A percentile compares a stretch with the other conserved stretches of the same genome.
These are phyloP conservation scores for Pachydiplax longipennis DNA, from an alignment of 2,888 invertebrate genomes.

Conservation along the genomic window DNA sequence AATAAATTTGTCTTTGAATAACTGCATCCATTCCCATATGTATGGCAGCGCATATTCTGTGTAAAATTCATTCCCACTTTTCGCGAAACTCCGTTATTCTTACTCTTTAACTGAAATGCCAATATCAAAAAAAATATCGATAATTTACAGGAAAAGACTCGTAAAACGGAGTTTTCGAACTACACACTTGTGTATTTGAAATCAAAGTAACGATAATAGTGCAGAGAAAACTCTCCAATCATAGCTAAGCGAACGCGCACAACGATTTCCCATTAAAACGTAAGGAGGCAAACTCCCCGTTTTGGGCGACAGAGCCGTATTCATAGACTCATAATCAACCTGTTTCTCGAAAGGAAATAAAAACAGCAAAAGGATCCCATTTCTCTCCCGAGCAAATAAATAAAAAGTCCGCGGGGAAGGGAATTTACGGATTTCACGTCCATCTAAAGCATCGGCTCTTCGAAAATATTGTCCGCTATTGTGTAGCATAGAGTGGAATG, in stretches of 20 bases:
- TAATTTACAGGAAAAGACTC: too few species aligned
- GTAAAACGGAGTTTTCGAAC: too few species aligned
- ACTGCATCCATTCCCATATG: too few species aligned
- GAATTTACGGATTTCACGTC: slow-evolving; percentile 15
- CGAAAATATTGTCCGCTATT: slow-evolving; percentile 30
- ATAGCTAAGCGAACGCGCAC: not conserved
- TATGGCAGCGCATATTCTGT: too few species aligned
- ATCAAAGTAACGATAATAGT: too few species aligned
- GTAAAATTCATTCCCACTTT: too few species aligned
- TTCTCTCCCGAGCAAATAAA: not conserved
- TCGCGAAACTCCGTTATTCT: too few species aligned
- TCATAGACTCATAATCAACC: not conserved
- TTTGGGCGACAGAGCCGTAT: not conserved
- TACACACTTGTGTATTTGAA: too few species aligned
- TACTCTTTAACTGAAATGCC: too few species aligned
- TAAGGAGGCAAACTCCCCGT: not conserved
- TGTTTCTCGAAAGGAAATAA: not conserved
- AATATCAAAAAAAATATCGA: too few species aligned
- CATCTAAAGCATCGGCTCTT: not conserved
- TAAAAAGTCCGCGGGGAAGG: not conserved
- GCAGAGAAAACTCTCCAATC: too few species aligned
- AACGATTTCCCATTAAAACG: not conserved
- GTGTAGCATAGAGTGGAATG: slow-evolving; percentile 17
- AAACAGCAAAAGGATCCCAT: not conserved
- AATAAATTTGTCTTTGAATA: too few species aligned